Percentiles rank a stretch among this genome's conserved stretches.
Conservation (phyloP, 1,140 invertebrate genomes). For the Drosophila funebris region DNA sequence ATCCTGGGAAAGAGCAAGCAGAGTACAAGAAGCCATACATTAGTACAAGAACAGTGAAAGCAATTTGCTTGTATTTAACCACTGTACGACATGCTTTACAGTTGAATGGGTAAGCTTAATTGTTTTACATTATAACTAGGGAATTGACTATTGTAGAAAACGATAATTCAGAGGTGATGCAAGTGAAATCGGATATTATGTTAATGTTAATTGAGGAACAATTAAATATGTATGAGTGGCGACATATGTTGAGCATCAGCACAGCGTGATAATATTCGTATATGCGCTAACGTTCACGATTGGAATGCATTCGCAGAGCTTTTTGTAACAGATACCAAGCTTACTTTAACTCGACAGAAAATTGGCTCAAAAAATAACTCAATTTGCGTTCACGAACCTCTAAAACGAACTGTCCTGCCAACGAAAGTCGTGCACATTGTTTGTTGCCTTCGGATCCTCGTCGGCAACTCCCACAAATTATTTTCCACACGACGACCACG, state of each 20-base stretch:
- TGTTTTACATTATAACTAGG: neutral
- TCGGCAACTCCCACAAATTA: slow-evolving; percentile 67
- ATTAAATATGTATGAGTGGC: neutral
- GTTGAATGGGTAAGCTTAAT: no score
- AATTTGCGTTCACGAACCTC: slow-evolving; percentile 50
- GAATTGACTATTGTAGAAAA: neutral
- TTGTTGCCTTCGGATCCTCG: slow-evolving; percentile 30
- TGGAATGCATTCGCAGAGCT: slow-evolving; percentile 25
- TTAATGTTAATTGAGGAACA: neutral
- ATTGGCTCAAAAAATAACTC: slow-evolving; percentile 63
- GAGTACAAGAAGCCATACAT: no score
- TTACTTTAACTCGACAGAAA: slow-evolving; percentile 36
- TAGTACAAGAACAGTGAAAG: no score
- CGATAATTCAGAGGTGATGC: neutral
- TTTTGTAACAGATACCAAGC: slow-evolving; percentile 15
- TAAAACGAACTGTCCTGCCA: slow-evolving; percentile 20
- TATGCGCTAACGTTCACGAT: neutral
- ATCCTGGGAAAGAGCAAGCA: no score
- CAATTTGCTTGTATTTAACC: no score
- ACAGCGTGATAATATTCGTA: neutral
- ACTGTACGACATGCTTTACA: no score
- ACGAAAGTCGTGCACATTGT: slow-evolving; percentile 18
- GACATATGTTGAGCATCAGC: neutral
- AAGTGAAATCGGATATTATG: neutral
- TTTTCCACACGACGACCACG: slow-evolving; percentile 34